Percentiles rank a stretch among this genome's conserved stretches.
phyloP scores from a whole-genome alignment of 2,888 invertebrate genomes.

The Brachylomia viminalis region DNA sequence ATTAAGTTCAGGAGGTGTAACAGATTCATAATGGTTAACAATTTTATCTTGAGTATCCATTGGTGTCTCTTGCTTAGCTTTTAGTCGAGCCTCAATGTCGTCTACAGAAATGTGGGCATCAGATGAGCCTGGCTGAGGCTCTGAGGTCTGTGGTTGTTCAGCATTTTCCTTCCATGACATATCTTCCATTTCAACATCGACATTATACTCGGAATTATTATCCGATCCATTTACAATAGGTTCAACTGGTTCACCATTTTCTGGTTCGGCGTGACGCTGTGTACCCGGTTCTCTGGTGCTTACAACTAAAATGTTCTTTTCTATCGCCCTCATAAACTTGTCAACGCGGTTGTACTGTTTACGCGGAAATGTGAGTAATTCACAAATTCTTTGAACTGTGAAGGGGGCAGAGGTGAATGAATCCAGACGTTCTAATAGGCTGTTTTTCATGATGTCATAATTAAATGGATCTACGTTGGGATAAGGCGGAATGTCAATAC shows the following conservation, averaged over 20 bases:
- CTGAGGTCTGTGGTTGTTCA: constrained; percentile 76
- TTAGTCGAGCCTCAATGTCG: constrained; percentile 84
- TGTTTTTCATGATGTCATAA: constrained; percentile 96
- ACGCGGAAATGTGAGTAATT: constrained; percentile 96
- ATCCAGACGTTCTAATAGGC: constrained; percentile 95
- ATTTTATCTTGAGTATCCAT: constrained; percentile 80
- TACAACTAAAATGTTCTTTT: constrained; percentile 98
- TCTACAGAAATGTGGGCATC: constrained; percentile 85
- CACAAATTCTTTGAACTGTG: constrained; percentile 98
- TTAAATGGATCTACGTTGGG: constrained; percentile 98
- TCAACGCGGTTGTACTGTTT: constrained; percentile 99
- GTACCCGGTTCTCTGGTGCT: constrained; percentile 93
- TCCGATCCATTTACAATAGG: constrained; percentile 91
- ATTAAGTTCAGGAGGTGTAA: constrained; percentile 81
- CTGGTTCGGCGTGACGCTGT: constrained; percentile 91
- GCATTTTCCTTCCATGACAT: constrained; percentile 87
- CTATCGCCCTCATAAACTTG: constrained; percentile 99
- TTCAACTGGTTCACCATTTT: constrained; percentile 92
- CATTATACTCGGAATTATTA: constrained; percentile 89
- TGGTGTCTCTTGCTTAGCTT: constrained; percentile 86
- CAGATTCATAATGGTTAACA: constrained; percentile 78
- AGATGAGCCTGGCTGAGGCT: constrained; percentile 85
- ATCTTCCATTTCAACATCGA: constrained; percentile 90
- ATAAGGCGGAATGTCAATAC: constrained; percentile 95
- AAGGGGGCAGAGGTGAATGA: constrained; percentile 97